Evolutionary conservation across 2,888 invertebrate species (phyloP), one percentile per base, ranked within the genome.

Genomic region (Synergus laeviventris): DNA sequence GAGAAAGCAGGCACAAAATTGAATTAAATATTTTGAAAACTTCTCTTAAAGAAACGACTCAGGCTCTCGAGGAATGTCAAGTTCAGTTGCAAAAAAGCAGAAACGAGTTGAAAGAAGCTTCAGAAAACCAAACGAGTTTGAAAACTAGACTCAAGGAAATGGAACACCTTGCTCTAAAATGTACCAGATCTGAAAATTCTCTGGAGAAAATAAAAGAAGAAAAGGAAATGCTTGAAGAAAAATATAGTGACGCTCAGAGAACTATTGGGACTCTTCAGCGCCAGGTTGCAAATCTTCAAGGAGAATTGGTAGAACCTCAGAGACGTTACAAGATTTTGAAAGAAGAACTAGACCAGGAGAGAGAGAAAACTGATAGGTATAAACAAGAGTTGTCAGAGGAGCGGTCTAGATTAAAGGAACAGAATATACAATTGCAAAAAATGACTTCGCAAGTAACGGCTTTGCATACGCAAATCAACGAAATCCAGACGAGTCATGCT

Each of bases 301-400:
- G 83, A 5, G 90, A 89, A 79, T 79, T 89, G 3, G 83, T 88
- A 38, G 90, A 90, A 56, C 89, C 89, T 0, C 88, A 89, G 62
- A 84, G 88, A 75, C 84, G 86, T 7, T 87, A 88, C 60, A 85
- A 87, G 54, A 79, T 87, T 11, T 61, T 88, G 8, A 88, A 86
- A 66, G 84, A 88, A 38, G 88, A 89, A 75, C 77, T 90, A 62
- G 81, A 85, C n/a, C 81, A 86, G 38, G 89, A 89, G 74, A 86
- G 81, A 76, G 84, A 86, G 61, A 86, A 85, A 62, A 78, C 75
- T 5, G 76, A 70, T 1, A 87, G 84, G 77, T 75, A 89, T 12
- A 88, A 86, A 12, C 79, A 81, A n/a, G 89, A 90, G 76, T 59
- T 87, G 18, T 59, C 74, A 5, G 88, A 88, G 4, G 88, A 88